Conservation (phyloP, 2,888 invertebrate genomes). For the Oxytorus armatus region DNA sequence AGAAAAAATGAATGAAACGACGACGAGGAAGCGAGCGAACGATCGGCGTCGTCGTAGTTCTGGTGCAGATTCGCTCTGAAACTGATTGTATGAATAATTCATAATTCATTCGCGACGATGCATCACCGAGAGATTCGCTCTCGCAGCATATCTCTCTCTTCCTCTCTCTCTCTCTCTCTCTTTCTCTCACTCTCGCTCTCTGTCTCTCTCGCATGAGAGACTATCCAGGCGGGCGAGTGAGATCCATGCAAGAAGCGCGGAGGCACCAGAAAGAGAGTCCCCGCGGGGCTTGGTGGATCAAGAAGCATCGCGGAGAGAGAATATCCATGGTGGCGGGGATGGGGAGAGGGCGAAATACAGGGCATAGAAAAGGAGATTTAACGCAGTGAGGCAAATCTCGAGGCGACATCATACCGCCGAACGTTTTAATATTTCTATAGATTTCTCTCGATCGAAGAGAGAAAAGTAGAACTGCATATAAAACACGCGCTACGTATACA, state of each 20-base stretch:
- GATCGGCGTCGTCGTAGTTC: constrained; percentile 47
- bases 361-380: constrained; percentile 53
- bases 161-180: constrained; percentile 8
- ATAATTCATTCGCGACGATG: constrained; percentile 68
- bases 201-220: constrained; percentile 32
- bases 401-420: constrained; percentile 34
- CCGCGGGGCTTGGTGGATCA: constrained; percentile 54
- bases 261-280: constrained; percentile 21
- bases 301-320: constrained; percentile 28
- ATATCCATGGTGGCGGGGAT: neutral
- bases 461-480: constrained; percentile 29
- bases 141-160: constrained; percentile 28
- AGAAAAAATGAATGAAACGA: constrained; percentile 45
- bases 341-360: constrained; percentile 37
- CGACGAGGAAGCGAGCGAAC: constrained; percentile 33
- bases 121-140: constrained; percentile 65
- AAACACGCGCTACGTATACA: constrained; percentile 19
- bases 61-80: constrained; percentile 60
- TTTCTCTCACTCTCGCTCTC: too few species aligned
- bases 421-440: constrained; percentile 25
- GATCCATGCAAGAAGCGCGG: constrained; percentile 34
- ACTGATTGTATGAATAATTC: constrained; percentile 69
- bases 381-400: constrained; percentile 41
- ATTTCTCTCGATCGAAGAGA: constrained; percentile 15
- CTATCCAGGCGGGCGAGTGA: constrained; percentile 4